Evolutionary conservation across 1,140 invertebrate genomes (phyloP).

Genomic region (Aleiodes sp.): DNA sequence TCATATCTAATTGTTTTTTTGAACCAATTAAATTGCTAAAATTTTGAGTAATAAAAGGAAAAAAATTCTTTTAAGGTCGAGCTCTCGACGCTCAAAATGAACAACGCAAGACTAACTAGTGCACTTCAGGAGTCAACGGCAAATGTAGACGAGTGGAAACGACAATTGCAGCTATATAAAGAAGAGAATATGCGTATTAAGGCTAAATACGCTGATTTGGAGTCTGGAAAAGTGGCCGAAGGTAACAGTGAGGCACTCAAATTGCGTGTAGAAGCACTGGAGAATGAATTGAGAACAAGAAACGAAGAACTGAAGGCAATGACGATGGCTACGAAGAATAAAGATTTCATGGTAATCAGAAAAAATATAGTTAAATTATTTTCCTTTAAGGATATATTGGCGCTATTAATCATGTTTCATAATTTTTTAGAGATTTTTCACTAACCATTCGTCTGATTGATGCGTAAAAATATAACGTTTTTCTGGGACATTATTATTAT

Average conservation of each 20-base stretch:
- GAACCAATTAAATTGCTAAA: too few species aligned
- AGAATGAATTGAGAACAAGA: slow-evolving; percentile 79
- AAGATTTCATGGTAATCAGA: slow-evolving; percentile 62
- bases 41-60: too few species aligned
- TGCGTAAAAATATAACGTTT: too few species aligned
- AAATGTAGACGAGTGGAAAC: slow-evolving; percentile 98
- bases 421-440: background rate
- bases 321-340: slow-evolving; percentile 62
- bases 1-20: background rate
- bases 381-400: too few species aligned
- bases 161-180: slow-evolving; percentile 94
- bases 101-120: slow-evolving; percentile 92
- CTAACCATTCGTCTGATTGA: too few species aligned
- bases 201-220: slow-evolving; percentile 77
- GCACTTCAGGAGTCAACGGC: slow-evolving; percentile 96
- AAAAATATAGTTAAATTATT: slow-evolving; percentile 46
- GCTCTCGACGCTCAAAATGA: slow-evolving; percentile 93
- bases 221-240: slow-evolving; percentile 72
- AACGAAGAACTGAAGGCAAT: slow-evolving; percentile 78
- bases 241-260: slow-evolving; percentile 71
- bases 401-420: too few species aligned
- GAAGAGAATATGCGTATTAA: slow-evolving; percentile 94
- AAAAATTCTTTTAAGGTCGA: slow-evolving; percentile 76
- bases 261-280: slow-evolving; percentile 78
- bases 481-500: too few species aligned